Evolutionary conservation across 2,888 invertebrate genomes (phyloP).

Genomic region (Anthrax anthrax): DNA sequence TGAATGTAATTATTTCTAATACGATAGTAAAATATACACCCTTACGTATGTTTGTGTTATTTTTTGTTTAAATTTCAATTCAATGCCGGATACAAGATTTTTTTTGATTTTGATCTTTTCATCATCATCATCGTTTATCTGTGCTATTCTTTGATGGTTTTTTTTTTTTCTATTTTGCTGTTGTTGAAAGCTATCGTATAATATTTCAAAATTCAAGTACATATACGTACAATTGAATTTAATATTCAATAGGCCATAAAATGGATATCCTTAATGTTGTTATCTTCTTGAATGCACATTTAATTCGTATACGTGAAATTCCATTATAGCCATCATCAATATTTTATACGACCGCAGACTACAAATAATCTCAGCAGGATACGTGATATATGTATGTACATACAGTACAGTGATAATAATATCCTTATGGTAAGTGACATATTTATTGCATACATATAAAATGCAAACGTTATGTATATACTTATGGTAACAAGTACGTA

Average conservation of each 20-base stretch:
- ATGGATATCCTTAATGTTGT: constrained; percentile 30
- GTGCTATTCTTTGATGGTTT: too few species aligned
- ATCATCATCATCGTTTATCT: too few species aligned
- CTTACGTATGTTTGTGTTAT: too few species aligned
- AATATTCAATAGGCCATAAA: constrained; percentile 35
- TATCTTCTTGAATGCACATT: constrained; percentile 31
- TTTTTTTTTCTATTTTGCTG: constrained; percentile 7
- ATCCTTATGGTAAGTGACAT: not conserved
- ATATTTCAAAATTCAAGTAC: not conserved
- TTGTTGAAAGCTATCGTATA: constrained; percentile 16
- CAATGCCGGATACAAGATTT: not conserved
- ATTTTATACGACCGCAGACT: constrained; percentile 6
- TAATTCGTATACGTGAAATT: constrained; percentile 16
- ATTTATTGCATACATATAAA: not conserved
- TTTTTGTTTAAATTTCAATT: too few species aligned
- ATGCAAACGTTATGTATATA: too few species aligned
- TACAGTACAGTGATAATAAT: not conserved
- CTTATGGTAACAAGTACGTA: too few species aligned
- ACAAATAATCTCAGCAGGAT: constrained; percentile 1
- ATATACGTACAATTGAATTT: constrained; percentile 1
- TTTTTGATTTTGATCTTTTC: not conserved
- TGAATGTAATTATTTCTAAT: too few species aligned
- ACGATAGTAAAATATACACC: too few species aligned
- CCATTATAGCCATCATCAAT: not conserved
- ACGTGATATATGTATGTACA: not conserved